These are phyloP conservation scores for Drosophila eugracilis DNA, from an alignment of 1,140 invertebrate genomes.

Conservation along the genomic window DNA sequence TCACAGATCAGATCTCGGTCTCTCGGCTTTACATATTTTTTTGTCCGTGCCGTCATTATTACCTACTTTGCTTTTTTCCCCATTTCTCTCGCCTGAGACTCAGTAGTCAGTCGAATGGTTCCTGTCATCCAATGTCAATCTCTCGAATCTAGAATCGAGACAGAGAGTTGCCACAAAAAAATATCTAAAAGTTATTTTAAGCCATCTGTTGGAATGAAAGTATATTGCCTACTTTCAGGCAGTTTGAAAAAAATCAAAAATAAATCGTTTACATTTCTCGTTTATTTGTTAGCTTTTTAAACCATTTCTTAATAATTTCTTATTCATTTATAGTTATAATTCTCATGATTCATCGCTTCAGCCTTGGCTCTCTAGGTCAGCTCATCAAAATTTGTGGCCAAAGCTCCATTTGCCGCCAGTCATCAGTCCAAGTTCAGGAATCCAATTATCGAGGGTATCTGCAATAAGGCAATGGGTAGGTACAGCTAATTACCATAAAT, in stretches of 20 bases:
- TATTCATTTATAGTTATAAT: slow-evolving; percentile 23
- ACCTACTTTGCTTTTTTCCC: slow-evolving; percentile 35
- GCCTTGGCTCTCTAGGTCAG: slow-evolving; percentile 38
- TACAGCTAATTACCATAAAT: slow-evolving; percentile 71
- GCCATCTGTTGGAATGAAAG: background rate
- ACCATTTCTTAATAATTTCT: slow-evolving; percentile 17
- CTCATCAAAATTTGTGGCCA: slow-evolving; percentile 4
- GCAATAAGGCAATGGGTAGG: slow-evolving; percentile 55
- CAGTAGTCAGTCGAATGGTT: background rate
- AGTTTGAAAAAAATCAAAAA: background rate
- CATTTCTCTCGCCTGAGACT: slow-evolving; percentile 29
- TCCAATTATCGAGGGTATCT: slow-evolving; percentile 80
- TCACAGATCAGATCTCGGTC: slow-evolving; percentile 61
- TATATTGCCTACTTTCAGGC: slow-evolving; percentile 48
- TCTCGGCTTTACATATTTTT: slow-evolving; percentile 66
- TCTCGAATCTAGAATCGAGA: background rate
- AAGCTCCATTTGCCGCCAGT: slow-evolving; percentile 34
- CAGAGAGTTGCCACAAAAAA: background rate
- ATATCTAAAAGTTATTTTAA: background rate
- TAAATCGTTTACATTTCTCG: background rate
- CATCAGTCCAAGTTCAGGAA: slow-evolving; percentile 79
- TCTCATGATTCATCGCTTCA: slow-evolving; percentile 38
- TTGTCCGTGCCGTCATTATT: slow-evolving; percentile 58
- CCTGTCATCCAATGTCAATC: background rate
- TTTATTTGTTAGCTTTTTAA: slow-evolving; percentile 22